Conservation (phyloP, 2,797 vertebrate genomes). For the Gastrophryne carolinensis region DNA sequence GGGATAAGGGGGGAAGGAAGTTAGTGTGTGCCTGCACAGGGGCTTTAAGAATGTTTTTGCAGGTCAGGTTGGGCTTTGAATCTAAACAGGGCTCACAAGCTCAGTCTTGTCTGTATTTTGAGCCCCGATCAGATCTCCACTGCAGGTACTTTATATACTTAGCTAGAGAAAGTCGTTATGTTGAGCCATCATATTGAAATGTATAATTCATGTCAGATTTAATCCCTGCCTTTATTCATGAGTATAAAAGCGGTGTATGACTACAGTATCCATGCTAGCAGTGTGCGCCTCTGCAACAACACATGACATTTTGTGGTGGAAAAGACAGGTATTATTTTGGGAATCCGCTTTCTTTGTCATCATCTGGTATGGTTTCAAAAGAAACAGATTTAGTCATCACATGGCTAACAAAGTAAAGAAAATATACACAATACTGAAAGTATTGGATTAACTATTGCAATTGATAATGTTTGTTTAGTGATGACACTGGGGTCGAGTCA, state of each 20-base stretch:
- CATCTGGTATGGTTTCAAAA: slow-evolving; percentile 10
- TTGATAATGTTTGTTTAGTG: neutral
- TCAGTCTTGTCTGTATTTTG: neutral
- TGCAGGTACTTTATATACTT: neutral
- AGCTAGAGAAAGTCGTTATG: neutral
- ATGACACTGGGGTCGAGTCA: neutral
- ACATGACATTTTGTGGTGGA: neutral
- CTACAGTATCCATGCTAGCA: neutral
- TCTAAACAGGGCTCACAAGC: neutral
- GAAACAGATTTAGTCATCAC: neutral
- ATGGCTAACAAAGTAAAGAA: neutral
- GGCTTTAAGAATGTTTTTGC: no score
- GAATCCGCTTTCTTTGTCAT: slow-evolving; percentile 1
- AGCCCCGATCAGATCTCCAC: neutral
- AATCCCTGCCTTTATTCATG: neutral
- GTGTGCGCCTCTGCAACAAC: neutral
- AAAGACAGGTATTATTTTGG: neutral
- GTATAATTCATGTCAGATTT: neutral
- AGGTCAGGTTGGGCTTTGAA: no score
- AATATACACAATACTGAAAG: neutral
- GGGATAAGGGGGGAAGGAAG: no score
- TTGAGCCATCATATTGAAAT: neutral
- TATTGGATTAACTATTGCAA: neutral
- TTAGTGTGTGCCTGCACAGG: no score
- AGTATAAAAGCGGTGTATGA: neutral